A percentile compares a stretch with the other conserved stretches of the same genome.
phyloP scores from a whole-genome alignment of 2,797 vertebrate genomes.

The Eutrigla gurnardus region DNA sequence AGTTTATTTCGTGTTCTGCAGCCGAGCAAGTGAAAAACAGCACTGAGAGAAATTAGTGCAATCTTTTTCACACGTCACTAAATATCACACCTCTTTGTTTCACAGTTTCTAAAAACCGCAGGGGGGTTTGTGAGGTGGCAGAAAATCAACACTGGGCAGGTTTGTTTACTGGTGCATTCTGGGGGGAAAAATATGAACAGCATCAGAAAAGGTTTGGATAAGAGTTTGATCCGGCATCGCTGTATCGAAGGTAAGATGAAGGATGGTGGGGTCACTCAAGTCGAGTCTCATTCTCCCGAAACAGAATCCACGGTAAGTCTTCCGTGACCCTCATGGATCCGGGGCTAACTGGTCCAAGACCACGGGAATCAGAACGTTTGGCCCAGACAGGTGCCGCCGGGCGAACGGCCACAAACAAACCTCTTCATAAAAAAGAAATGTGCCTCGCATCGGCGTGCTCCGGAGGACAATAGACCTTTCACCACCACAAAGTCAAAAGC shows the following conservation, averaged over 20 bases:
- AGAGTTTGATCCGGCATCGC: conserved; percentile 2
- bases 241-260: neutral
- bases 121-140: conserved; percentile 32
- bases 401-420: conserved; percentile 32
- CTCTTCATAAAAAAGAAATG: conserved; percentile 36
- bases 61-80: conserved; percentile 32
- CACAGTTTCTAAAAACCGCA: conserved; percentile 23
- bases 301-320: conserved; percentile 9
- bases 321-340: conserved; percentile 17
- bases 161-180: conserved; percentile 37
- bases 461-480: conserved; percentile 63
- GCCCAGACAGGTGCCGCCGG: conserved; percentile 25
- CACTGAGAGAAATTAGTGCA: conserved; percentile 39
- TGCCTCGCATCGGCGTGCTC: conserved; percentile 25
- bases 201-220: neutral
- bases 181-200: neutral
- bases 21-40: conserved; percentile 13
- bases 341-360: conserved; percentile 1
- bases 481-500: conserved; percentile 55
- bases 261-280: neutral
- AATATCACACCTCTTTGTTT: conserved; percentile 52
- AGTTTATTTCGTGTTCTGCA: conserved; percentile 42
- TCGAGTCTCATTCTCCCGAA: neutral
- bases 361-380: neutral
- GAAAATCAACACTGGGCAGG: conserved; percentile 19